Evolutionary conservation across 2,888 invertebrate genomes (phyloP), one percentile per base, ranked within the genome.

Genomic region (Sesia bembeciformis): DNA sequence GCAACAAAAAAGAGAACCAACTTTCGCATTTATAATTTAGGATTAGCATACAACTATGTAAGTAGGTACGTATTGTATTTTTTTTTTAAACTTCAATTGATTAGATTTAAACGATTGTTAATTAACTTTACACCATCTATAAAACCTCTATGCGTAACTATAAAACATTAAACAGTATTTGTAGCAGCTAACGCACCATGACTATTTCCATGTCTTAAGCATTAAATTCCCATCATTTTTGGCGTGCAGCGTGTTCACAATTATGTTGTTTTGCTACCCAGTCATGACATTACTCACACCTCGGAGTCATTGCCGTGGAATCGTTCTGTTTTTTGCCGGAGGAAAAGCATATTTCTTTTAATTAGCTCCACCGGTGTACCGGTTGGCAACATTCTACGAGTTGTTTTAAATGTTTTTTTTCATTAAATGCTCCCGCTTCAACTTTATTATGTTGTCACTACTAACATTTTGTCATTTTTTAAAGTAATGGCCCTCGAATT

Each of bases 241-340:
- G 65, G 63, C 68, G 68, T 70, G 66, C 63, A 73, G 68, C 71
- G 72, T 71, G 71, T 67, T 76, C 76, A 75, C 73, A 76, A 76
- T 79, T 80, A 79, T 76, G 73, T 70, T 70, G 74, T 79, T 78
- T 75, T 73, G 70, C 76, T 67, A 62, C 66, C 68, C 73, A 79
- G 73, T 81, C 80, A 82, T 74, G 74, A 76, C 78, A 81, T 77
- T 72, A 68, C 79, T 83, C 80, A 84, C 86, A 86, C 86, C 79
- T 83, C 72, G 70, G 62, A 78, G 64, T 73, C 72, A 72, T 76
- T 75, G 71, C 66, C 65, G 67, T 59, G 64, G 71, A 76, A 78
- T 77, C 76, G 72, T 73, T 70, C 66, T 67, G 64, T 71, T 83
- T 83, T 81, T 84, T 81, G 68, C 64, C 41, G 57, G 57, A 62